Evolutionary conservation across 2,797 vertebrate species (phyloP).

Genomic region (Gallinago stenura): DNA sequence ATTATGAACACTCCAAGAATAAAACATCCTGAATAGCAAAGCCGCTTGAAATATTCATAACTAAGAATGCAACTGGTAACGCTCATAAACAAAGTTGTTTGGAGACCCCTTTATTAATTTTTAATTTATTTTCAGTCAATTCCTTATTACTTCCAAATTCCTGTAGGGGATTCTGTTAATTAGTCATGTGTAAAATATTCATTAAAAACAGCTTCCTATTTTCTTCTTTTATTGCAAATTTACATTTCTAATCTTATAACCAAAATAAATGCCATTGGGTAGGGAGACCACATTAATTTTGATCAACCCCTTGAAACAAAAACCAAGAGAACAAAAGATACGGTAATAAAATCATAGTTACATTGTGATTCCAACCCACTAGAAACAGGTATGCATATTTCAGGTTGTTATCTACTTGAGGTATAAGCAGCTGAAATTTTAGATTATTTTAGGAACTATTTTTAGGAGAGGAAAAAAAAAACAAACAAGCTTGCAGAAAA

Average conservation of each 20-base stretch:
- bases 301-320: constrained; percentile 76
- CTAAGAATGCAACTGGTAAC: constrained; percentile 81
- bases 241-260: constrained; percentile 84
- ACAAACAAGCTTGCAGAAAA: not conserved
- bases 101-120: constrained; percentile 86
- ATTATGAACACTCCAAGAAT: constrained; percentile 80
- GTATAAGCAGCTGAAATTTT: not conserved
- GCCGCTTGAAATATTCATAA: constrained; percentile 84
- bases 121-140: constrained; percentile 87
- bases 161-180: constrained; percentile 85
- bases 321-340: constrained; percentile 66
- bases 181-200: constrained; percentile 86
- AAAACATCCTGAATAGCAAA: constrained; percentile 80
- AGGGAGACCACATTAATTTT: constrained; percentile 80
- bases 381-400: constrained; percentile 20
- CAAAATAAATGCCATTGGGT: constrained; percentile 83
- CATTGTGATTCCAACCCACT: constrained; percentile 4
- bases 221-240: constrained; percentile 84
- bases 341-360: constrained; percentile 38
- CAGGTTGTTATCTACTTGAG: not conserved
- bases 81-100: constrained; percentile 85
- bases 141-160: constrained; percentile 85
- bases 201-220: constrained; percentile 84
- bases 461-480: not conserved
- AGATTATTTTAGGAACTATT: not conserved